Evolutionary conservation across 2,888 invertebrate species (phyloP), one percentile per base, ranked within the genome.

Genomic region (Drosophila buzzatii): DNA sequence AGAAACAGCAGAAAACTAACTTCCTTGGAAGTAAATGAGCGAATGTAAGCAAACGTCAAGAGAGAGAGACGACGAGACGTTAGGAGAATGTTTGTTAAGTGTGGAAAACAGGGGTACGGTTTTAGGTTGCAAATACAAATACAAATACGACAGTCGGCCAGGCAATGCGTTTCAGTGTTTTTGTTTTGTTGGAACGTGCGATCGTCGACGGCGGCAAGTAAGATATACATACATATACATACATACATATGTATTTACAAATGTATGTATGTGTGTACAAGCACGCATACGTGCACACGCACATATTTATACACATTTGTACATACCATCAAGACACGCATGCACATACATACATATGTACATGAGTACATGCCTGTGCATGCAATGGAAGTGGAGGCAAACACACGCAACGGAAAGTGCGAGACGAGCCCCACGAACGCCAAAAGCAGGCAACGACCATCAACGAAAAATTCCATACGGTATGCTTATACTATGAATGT

Each of bases 381-480:
- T 60, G 49, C 45, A 62, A 41, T 31, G 49, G 42, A 31, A 18
- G 23, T 49, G 39, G 55, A 58, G 73, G 39, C 59, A 41, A 72
- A 64, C 57, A 67, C 39, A 41, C 49, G 20, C 44, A 71, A 39
- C 33, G 39, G 10, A 70, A 65, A 66, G 55, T 67, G 71, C 64
- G 65, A 74, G 84, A 82, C 89, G 89, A 87, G 89, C 84, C 89
- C 84, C 85, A 82, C 73, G 74, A 73, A 81, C 77, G 47, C 60
- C 56, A 56, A 59, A 63, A 61, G 35, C 47, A 56, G 68, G 49
- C 73, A 63, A 35, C 31, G 41, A 31, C 44, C 65, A 58, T 42
- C 33, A 39, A 53, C 31, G 44, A 45, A 56, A 62, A 65, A 56
- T 64, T 65, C 37, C 55, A 65, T 70, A 37, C 47, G 49, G 20